Evolutionary conservation across 2,888 invertebrate genomes (phyloP).

Genomic region (Schizaphis graminum): DNA sequence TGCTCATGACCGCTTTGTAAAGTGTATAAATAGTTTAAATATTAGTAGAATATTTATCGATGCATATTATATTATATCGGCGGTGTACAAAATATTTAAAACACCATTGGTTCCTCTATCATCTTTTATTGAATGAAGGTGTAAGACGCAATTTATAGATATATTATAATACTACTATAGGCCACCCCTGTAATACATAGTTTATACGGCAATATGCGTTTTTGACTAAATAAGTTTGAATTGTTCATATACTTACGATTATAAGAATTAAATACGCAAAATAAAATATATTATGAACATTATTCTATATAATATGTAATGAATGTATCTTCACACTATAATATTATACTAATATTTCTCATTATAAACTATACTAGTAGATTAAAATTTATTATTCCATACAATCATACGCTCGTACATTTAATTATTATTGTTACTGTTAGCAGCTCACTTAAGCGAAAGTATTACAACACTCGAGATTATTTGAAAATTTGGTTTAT

Average conservation of each 20-base stretch:
- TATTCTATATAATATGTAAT: neutral
- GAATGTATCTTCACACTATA: neutral
- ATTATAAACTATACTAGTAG: neutral
- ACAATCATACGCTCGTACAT: too few species aligned
- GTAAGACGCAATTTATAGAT: too few species aligned
- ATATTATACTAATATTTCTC: neutral
- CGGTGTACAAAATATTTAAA: too few species aligned
- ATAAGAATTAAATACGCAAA: neutral
- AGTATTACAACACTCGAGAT: neutral
- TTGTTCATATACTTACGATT: neutral
- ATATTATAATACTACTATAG: too few species aligned
- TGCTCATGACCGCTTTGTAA: neutral
- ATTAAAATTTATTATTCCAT: conserved; percentile 21
- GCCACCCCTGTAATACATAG: too few species aligned
- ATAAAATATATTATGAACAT: neutral
- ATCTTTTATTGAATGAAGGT: too few species aligned
- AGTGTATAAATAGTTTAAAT: neutral
- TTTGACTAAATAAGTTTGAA: too few species aligned
- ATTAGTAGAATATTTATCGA: too few species aligned
- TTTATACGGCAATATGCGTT: too few species aligned
- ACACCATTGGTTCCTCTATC: too few species aligned
- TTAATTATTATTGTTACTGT: neutral
- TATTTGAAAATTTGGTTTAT: conserved; percentile 14
- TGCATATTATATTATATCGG: too few species aligned
- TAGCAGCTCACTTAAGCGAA: neutral